phyloP scores from a whole-genome alignment of 2,888 invertebrate species.

The Heliconius aoede region DNA sequence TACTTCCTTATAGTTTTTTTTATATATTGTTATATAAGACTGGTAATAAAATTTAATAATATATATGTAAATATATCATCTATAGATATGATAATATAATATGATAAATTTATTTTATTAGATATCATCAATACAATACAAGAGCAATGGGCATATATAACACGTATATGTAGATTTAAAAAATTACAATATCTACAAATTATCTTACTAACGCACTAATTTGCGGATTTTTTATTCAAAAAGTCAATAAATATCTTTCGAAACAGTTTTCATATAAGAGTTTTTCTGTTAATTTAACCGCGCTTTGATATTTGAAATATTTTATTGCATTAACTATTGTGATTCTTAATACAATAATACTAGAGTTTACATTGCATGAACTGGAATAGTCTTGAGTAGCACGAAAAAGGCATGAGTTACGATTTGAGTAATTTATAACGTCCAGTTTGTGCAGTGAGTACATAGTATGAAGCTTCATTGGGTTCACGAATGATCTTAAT shows the following conservation, averaged over 20 bases:
- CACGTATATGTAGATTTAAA: background rate
- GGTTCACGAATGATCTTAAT: slow-evolving; percentile 81
- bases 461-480: slow-evolving; percentile 72
- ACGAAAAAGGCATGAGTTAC: slow-evolving; percentile 74
- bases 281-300: slow-evolving; percentile 53
- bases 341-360: slow-evolving; percentile 54
- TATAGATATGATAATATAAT: too few relatives aligned
- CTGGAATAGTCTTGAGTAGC: slow-evolving; percentile 53
- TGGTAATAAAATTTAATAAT: background rate
- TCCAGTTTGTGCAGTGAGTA: slow-evolving; percentile 74
- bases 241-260: background rate
- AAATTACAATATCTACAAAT: background rate
- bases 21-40: background rate
- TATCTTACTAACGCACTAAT: background rate
- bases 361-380: slow-evolving; percentile 56
- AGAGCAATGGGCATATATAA: background rate
- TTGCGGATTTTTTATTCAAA: background rate
- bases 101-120: background rate
- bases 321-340: slow-evolving; percentile 50
- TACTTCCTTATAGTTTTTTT: background rate
- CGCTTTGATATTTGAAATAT: slow-evolving; percentile 59
- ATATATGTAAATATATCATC: too few relatives aligned
- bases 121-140: background rate
- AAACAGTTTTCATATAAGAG: slow-evolving; percentile 10
- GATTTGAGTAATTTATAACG: slow-evolving; percentile 79